Conservation (phyloP, 2,113 vertebrate genomes). For the Nansenia antarctica region DNA sequence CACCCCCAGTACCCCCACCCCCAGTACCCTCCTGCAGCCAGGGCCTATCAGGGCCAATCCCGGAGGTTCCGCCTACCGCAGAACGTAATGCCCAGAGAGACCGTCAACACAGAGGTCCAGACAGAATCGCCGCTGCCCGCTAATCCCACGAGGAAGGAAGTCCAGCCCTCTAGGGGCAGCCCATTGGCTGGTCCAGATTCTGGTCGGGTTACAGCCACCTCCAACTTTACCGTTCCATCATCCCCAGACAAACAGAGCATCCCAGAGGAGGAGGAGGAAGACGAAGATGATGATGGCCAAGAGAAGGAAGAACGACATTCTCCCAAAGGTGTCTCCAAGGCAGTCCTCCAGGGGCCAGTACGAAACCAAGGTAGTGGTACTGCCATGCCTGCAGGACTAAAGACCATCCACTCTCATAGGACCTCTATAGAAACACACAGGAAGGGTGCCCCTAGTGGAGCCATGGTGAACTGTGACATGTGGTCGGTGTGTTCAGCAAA, state of each 20-base stretch:
- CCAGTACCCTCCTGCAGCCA: background rate
- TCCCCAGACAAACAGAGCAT: background rate
- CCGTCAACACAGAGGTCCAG: background rate
- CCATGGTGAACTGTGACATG: background rate
- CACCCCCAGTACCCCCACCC: background rate
- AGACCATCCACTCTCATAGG: background rate
- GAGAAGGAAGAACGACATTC: too few relatives aligned
- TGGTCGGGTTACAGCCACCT: background rate
- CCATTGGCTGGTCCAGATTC: background rate
- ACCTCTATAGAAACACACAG: background rate
- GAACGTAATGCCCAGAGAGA: background rate
- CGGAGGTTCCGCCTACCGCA: background rate
- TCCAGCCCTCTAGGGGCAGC: background rate
- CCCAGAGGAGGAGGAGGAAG: background rate
- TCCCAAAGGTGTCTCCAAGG: background rate
- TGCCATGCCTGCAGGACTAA: background rate
- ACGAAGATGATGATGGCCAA: too few relatives aligned
- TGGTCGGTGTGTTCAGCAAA: background rate
- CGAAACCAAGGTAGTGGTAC: background rate
- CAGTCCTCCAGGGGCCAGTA: background rate
- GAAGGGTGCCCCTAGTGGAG: background rate
- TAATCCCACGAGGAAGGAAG: background rate
- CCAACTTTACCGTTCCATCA: background rate
- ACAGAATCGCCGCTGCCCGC: background rate
- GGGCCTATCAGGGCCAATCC: background rate